A percentile compares a stretch with the other conserved stretches of the same genome.
Evolutionary conservation across 1,140 invertebrate genomes (phyloP).

Genomic region (Holotrichia oblita): DNA sequence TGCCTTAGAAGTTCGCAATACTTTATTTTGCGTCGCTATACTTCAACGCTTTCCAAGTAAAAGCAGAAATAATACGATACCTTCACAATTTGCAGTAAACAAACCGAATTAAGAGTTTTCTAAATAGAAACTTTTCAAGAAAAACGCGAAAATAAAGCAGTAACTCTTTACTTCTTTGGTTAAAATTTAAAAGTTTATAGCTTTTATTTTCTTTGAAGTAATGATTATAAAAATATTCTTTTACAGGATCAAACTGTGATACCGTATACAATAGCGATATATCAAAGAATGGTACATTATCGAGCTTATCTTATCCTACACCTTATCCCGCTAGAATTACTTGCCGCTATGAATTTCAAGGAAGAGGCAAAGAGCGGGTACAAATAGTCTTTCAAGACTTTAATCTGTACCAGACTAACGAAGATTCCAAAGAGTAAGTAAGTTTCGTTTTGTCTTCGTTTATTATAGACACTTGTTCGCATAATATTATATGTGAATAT

Average conservation of each 20-base stretch:
- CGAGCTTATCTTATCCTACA: slow-evolving; percentile 79
- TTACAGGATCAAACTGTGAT: slow-evolving; percentile 78
- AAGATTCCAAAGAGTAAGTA: slow-evolving; percentile 71
- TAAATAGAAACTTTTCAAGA: background rate
- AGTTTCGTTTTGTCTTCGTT: background rate
- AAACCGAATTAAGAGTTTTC: background rate
- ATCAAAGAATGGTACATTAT: slow-evolving; percentile 81
- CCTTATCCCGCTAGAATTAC: slow-evolving; percentile 77
- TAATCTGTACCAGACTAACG: slow-evolving; percentile 67
- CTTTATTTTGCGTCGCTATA: background rate
- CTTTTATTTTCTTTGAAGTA: no score
- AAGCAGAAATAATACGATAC: background rate
- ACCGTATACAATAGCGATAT: slow-evolving; percentile 79
- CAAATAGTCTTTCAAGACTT: slow-evolving; percentile 83
- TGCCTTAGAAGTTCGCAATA: background rate
- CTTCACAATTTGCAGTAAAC: background rate
- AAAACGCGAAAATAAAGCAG: background rate
- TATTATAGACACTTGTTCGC: no score
- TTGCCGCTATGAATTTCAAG: slow-evolving; percentile 87
- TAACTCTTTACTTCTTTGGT: background rate
- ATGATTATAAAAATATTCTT: background rate
- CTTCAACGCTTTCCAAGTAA: background rate
- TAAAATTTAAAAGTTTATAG: background rate
- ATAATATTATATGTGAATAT: no score
- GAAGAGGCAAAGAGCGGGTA: slow-evolving; percentile 81